phyloP scores from a whole-genome alignment of 2,113 vertebrate species.

The Speoplatyrhinus poulsoni region DNA sequence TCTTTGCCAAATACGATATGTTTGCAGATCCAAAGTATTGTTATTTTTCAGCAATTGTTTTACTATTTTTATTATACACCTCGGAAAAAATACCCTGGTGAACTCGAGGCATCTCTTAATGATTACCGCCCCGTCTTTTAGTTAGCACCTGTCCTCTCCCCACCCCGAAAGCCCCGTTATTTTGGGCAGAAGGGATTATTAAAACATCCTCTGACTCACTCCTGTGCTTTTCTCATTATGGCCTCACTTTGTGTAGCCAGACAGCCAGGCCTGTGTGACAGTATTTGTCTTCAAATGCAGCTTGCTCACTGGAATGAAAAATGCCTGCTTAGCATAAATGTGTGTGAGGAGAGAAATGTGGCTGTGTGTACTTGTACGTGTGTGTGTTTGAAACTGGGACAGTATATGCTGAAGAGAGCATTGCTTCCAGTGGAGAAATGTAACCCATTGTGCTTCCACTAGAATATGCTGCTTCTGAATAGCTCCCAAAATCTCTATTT shows the following conservation, averaged over 20 bases:
- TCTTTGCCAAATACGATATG: too few species aligned
- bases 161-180: constrained; percentile 43
- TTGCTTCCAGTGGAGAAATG: constrained; percentile 32
- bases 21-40: too few species aligned
- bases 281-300: constrained; percentile 71
- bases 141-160: constrained; percentile 19
- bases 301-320: constrained; percentile 68
- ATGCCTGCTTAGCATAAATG: constrained; percentile 71
- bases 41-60: too few species aligned
- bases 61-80: too few species aligned
- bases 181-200: constrained; percentile 66
- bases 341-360: not conserved
- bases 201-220: constrained; percentile 66
- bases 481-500: constrained; percentile 26
- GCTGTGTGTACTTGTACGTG: not conserved
- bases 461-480: constrained; percentile 33
- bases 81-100: too few species aligned
- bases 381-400: not conserved
- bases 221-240: constrained; percentile 68
- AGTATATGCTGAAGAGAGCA: constrained; percentile 14
- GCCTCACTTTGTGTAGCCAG: constrained; percentile 53
- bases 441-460: constrained; percentile 27
- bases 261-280: constrained; percentile 56
- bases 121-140: not conserved
- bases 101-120: too few species aligned